Evolutionary conservation across 2,888 invertebrate genomes (phyloP), one percentile per base, ranked within the genome.

Genomic region (Sturmia bella): DNA sequence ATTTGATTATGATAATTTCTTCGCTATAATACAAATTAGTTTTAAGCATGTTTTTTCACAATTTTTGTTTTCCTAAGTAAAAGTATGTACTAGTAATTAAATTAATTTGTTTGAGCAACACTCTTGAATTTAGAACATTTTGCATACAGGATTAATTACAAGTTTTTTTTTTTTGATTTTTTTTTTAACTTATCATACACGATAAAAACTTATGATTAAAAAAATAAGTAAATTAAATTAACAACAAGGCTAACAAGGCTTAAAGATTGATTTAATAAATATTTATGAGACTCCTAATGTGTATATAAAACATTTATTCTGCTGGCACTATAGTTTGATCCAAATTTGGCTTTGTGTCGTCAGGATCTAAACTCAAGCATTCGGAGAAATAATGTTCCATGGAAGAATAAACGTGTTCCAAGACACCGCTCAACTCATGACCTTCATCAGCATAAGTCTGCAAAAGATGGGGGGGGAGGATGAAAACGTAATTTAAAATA

Each of bases 391-490:
- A 98, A 92, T 97, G 95, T 92, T 97, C 97, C 96, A 98, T 97
- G 86, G 97, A 97, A 88, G 95, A 94, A 92, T 97, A 97, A 86
- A 97, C 95, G 92, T 98, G 98, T 90, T 96, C 96, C 87, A 96
- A 93, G 84, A 97, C 97, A 76, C 97, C 97, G 85, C 92, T 92
- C 83, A 98, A 92, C 86, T 95, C 94, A 91, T 98, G 97, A 83
- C 96, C 96, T 92, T 97, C 97, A 90, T 98, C 97, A 64, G 97
- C 96, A 90, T 98, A 98, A 85, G 96, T 95, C 97, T 98, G 92
- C 92, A 84, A 56, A 43, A n/a, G 19, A 17, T 1, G 5, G 1
- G 3, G n/a, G 6, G 5, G 1, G 3, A 43, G 1, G 6, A n/a
- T n/a, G n/a, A n/a, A 1, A 43, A 43, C 12, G 6, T 7, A 15